Percentiles rank a stretch among this genome's conserved stretches.
These are phyloP conservation scores for Tenthredo notha DNA, from an alignment of 2,888 invertebrate species.

Conservation along the genomic window DNA sequence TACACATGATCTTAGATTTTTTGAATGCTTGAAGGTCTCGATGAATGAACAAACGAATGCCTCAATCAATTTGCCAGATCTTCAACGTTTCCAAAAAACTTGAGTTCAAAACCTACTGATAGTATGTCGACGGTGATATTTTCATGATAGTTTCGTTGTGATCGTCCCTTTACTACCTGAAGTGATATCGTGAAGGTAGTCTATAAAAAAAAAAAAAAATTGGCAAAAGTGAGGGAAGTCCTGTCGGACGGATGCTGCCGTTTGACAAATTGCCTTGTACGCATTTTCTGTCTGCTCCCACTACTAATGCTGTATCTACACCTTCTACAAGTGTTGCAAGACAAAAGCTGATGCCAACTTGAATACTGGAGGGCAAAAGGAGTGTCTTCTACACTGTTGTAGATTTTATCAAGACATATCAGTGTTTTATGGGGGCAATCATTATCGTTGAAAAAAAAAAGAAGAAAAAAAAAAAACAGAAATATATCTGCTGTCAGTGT, in stretches of 20 bases:
- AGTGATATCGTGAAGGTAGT: not conserved
- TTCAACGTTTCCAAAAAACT: not conserved
- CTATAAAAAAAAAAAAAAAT: not conserved
- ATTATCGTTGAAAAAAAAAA: not conserved
- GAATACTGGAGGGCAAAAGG: not conserved
- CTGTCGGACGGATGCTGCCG: not conserved
- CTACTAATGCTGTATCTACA: not conserved
- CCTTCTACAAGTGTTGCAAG: slow-evolving; percentile 31
- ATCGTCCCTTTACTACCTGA: not conserved
- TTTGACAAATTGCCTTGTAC: slow-evolving; percentile 40
- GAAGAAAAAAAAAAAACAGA: not conserved
- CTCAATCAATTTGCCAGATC: not conserved
- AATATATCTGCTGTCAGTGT: not conserved
- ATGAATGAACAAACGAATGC: not conserved
- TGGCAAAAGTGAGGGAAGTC: not conserved
- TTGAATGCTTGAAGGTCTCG: not conserved
- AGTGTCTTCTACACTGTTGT: not conserved
- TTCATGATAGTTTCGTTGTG: not conserved
- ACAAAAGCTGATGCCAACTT: slow-evolving; percentile 25
- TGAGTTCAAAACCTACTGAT: not conserved
- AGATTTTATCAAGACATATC: not conserved
- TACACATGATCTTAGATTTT: not conserved
- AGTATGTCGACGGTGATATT: not conserved
- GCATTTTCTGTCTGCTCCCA: slow-evolving; percentile 12
- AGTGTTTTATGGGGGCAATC: not conserved